These are phyloP conservation scores for Apamea sordens DNA, from an alignment of 2,888 invertebrate species.

Conservation along the genomic window DNA sequence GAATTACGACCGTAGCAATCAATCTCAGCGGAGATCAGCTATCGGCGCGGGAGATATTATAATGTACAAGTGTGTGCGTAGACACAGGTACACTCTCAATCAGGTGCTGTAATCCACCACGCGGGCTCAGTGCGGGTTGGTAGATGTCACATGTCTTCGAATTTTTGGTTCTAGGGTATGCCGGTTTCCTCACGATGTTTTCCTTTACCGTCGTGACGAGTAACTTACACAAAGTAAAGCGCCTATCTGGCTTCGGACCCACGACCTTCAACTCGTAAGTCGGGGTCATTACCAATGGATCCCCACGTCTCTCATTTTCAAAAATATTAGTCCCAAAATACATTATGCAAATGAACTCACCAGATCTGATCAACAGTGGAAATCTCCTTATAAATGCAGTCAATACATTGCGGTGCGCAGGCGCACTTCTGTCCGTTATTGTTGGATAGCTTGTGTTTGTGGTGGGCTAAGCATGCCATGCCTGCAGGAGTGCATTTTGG, in stretches of 20 bases:
- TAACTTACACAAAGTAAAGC: too few relatives aligned
- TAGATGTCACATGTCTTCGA: not conserved
- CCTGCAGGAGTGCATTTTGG: constrained; percentile 87
- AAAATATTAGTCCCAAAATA: not conserved
- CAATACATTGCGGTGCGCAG: constrained; percentile 82
- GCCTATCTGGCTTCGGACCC: too few relatives aligned
- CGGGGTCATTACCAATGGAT: too few relatives aligned
- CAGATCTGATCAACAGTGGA: constrained; percentile 72
- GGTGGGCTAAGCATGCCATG: constrained; percentile 87
- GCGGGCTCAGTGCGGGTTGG: not conserved
- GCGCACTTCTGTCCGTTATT: constrained; percentile 73
- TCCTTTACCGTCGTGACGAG: too few relatives aligned
- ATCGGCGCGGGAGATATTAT: too few relatives aligned
- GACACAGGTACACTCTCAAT: too few relatives aligned
- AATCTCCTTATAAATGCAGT: constrained; percentile 79
- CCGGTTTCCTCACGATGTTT: too few relatives aligned
- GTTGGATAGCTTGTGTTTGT: constrained; percentile 77
- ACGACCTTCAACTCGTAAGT: too few relatives aligned
- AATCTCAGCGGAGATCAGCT: too few relatives aligned
- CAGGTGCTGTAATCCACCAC: too few relatives aligned
- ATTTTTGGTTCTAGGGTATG: not conserved
- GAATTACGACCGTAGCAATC: too few relatives aligned
- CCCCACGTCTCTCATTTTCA: not conserved
- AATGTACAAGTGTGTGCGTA: too few relatives aligned
- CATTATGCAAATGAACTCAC: constrained; percentile 56